Evolutionary conservation across 1,140 invertebrate genomes (phyloP).

Genomic region (Drosophila chauvacae): DNA sequence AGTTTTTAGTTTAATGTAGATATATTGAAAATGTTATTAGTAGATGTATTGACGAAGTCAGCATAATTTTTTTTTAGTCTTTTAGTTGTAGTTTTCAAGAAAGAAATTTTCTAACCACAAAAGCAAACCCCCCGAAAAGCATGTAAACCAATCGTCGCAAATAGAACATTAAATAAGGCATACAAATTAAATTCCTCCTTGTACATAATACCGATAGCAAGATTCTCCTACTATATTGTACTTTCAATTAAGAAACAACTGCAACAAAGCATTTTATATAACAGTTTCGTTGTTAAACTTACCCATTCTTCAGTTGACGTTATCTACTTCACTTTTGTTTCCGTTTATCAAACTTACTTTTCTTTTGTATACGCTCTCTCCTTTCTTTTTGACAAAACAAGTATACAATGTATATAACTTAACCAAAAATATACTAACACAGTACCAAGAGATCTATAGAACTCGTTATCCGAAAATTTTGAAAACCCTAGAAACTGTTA

Average conservation of each 20-base stretch:
- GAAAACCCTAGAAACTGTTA: conserved; percentile 45
- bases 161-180: conserved; percentile 26
- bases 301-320: conserved; percentile 31
- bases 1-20: conserved; percentile 63
- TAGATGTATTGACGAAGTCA: conserved; percentile 44
- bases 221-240: conserved; percentile 33
- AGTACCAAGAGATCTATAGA: conserved; percentile 43
- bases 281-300: conserved; percentile 56
- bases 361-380: conserved; percentile 46
- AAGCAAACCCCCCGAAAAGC: conserved; percentile 45
- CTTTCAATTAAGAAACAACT: conserved; percentile 17
- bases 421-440: conserved; percentile 74
- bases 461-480: conserved; percentile 12
- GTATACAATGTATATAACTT: conserved; percentile 55
- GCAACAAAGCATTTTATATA: conserved; percentile 45
- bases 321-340: conserved; percentile 41
- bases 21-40: conserved; percentile 25
- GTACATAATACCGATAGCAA: conserved; percentile 54
- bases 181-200: conserved; percentile 30
- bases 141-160: conserved; percentile 64
- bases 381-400: conserved; percentile 45
- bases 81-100: conserved; percentile 60
- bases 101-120: conserved; percentile 53
- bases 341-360: conserved; percentile 46
- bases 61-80: conserved; percentile 25